Conservation (phyloP, 2,888 invertebrate species). For the Lepas anatifera region DNA sequence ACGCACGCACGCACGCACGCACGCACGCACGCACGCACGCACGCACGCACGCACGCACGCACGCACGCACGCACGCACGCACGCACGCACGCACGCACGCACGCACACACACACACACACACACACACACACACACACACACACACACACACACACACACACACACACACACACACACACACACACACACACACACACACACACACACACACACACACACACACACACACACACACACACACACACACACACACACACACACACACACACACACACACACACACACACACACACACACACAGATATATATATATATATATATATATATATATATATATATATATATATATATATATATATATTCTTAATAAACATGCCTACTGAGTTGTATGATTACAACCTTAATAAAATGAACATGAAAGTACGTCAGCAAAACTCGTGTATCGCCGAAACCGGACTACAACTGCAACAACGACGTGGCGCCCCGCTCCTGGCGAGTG, state of each 20-base stretch:
- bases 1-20: too few species aligned
- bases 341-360: conserved; percentile 12
- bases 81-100: too few species aligned
- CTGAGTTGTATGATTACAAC: not conserved
- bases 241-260: conserved; percentile 9
- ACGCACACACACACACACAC: too few species aligned
- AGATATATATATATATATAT: not conserved
- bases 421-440: too few species aligned
- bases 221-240: not conserved
- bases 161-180: conserved; percentile 12
- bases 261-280: conserved; percentile 13
- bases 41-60: too few species aligned
- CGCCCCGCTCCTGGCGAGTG: too few species aligned
- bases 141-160: not conserved
- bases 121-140: too few species aligned
- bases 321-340: not conserved
- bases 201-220: conserved; percentile 3
- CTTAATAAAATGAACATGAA: too few species aligned
- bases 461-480: too few species aligned
- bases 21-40: too few species aligned
- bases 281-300: conserved; percentile 4
- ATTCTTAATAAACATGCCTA: conserved; percentile 11
- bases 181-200: not conserved
- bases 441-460: too few species aligned
- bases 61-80: too few species aligned